phyloP scores from a whole-genome alignment of 1,140 invertebrate species.

The Bombus haemorrhoidalis region DNA sequence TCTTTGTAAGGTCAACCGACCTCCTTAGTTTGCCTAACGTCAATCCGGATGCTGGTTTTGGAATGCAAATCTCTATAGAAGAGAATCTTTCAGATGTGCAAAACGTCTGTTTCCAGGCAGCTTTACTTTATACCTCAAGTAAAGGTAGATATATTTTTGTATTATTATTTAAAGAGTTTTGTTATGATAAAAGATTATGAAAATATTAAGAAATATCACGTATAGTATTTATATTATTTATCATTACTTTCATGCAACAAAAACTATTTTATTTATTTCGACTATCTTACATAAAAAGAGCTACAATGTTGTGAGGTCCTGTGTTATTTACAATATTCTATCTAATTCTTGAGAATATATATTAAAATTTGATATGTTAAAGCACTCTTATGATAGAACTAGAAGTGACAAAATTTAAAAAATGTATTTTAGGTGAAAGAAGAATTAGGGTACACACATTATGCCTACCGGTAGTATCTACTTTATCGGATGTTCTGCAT shows the following conservation, averaged over 20 bases:
- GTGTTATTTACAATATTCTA: too few species aligned
- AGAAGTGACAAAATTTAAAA: background rate
- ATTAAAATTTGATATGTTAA: background rate
- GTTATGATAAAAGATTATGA: background rate
- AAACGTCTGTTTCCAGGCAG: slow-evolving; percentile 98
- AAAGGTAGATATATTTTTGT: slow-evolving; percentile 87
- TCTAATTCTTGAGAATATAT: background rate
- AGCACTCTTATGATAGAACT: background rate
- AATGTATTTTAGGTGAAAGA: slow-evolving; percentile 89
- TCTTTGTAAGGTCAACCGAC: slow-evolving; percentile 99
- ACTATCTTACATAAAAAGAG: too few species aligned
- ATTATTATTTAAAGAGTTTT: background rate
- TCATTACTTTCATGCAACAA: too few species aligned
- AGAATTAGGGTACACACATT: slow-evolving; percentile 98
- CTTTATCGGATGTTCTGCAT: slow-evolving; percentile 92
- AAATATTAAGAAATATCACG: background rate
- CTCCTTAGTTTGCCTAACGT: slow-evolving; percentile 97
- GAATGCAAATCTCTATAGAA: slow-evolving; percentile 98
- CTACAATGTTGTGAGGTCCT: too few species aligned
- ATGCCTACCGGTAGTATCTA: slow-evolving; percentile 94
- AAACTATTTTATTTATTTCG: too few species aligned
- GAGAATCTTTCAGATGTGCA: slow-evolving; percentile 94
- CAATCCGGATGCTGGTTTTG: slow-evolving; percentile 98
- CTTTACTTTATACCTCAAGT: slow-evolving; percentile 98
- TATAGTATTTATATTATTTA: background rate